These are phyloP conservation scores for Procambarus clarkii DNA, from an alignment of 1,140 invertebrate genomes.

Conservation along the genomic window DNA sequence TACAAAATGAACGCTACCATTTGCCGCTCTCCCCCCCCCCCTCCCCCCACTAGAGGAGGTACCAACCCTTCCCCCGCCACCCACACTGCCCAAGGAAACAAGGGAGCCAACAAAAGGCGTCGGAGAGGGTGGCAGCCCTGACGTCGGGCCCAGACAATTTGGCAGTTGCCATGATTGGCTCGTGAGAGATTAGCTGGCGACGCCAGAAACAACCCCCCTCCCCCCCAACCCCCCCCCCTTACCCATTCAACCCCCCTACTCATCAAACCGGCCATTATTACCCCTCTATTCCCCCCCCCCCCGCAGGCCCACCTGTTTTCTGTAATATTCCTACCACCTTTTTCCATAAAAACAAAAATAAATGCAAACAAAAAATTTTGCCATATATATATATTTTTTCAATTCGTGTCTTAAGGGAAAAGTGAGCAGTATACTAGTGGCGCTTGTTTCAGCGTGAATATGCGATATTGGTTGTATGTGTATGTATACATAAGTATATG, in stretches of 20 bases:
- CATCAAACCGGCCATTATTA: neutral
- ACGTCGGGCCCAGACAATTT: constrained; percentile 36
- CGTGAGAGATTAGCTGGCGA: constrained; percentile 40
- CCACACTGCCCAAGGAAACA: neutral
- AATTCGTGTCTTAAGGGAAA: too few relatives aligned
- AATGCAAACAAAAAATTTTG: too few relatives aligned
- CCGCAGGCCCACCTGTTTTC: too few relatives aligned
- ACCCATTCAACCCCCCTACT: too few relatives aligned
- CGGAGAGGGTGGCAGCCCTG: constrained; percentile 3
- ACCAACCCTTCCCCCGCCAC: neutral
- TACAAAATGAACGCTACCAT: too few relatives aligned
- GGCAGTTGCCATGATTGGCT: constrained; percentile 50
- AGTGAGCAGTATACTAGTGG: too few relatives aligned
- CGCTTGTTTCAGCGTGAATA: too few relatives aligned
- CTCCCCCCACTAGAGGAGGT: neutral
- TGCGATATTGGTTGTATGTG: too few relatives aligned
- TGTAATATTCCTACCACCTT: neutral
- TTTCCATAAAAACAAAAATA: too few relatives aligned
- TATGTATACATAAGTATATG: too few relatives aligned
- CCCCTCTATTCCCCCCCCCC: neutral
- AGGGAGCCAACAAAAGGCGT: constrained; percentile 45
- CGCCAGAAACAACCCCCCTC: constrained; percentile 26
- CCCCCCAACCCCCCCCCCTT: constrained; percentile 31
- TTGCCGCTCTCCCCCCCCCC: too few relatives aligned
- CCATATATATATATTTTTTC: too few relatives aligned